These are phyloP conservation scores for Suillia variegata DNA, from an alignment of 2,888 invertebrate species.

Conservation along the genomic window DNA sequence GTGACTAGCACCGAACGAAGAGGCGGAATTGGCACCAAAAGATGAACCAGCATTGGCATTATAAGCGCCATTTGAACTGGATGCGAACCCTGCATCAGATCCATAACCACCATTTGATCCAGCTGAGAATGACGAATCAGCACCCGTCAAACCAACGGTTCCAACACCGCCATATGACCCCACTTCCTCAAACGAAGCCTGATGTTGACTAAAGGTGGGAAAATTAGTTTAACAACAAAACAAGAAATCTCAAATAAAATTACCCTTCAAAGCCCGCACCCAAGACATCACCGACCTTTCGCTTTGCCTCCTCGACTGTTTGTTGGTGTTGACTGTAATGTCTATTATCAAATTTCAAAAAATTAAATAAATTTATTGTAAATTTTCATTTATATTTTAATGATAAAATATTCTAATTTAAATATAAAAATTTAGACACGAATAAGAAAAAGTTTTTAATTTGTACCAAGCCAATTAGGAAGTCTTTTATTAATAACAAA, in stretches of 20 bases:
- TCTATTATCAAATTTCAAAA: too few species aligned
- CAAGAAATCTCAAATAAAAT: background rate
- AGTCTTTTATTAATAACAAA: slow-evolving; percentile 37
- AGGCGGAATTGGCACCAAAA: slow-evolving; percentile 30
- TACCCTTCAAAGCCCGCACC: slow-evolving; percentile 33
- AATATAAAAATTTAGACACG: too few species aligned
- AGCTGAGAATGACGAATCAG: too few species aligned
- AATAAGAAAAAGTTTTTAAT: background rate
- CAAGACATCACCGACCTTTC: slow-evolving; percentile 36
- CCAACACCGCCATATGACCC: slow-evolving; percentile 43
- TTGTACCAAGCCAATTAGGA: slow-evolving; percentile 50
- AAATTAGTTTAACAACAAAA: too few species aligned
- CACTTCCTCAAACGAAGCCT: slow-evolving; percentile 41
- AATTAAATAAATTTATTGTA: background rate
- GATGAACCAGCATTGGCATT: slow-evolving; percentile 14
- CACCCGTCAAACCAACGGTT: slow-evolving; percentile 37
- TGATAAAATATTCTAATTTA: too few species aligned
- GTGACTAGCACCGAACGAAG: slow-evolving; percentile 40
- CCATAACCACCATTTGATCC: background rate
- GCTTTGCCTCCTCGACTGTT: slow-evolving; percentile 54
- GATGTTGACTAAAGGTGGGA: slow-evolving; percentile 28
- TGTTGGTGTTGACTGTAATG: slow-evolving; percentile 54
- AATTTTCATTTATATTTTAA: background rate
- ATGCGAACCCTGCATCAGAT: slow-evolving; percentile 10
- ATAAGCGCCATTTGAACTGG: background rate